Evolutionary conservation across 1,140 invertebrate genomes (phyloP).

Genomic region (Calosoma granatense): DNA sequence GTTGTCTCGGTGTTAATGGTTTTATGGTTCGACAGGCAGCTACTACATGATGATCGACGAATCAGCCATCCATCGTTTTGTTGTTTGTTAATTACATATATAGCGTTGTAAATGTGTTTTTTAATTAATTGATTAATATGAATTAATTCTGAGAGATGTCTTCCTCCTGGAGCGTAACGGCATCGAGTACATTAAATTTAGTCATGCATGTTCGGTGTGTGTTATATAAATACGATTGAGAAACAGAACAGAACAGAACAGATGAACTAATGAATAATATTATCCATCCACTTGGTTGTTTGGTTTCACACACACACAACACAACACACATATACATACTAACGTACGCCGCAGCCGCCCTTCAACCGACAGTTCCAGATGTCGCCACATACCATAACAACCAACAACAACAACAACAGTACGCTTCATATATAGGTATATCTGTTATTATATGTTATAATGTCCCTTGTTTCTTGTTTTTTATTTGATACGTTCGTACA

Average conservation of each 20-base stretch:
- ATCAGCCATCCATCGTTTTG: conserved; percentile 1
- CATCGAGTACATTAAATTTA: conserved; percentile 2
- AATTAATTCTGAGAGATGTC: conserved; percentile 8
- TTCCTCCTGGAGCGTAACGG: conserved; percentile 5
- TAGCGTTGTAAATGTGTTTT: conserved; percentile 8
- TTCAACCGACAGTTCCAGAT: no score
- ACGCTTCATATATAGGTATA: no score
- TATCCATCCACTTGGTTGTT: not conserved
- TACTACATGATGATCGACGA: not conserved
- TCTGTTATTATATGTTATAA: no score
- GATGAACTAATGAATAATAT: no score
- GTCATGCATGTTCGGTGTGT: not conserved
- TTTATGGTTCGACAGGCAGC: conserved; percentile 4
- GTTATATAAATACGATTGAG: no score
- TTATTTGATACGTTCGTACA: no score
- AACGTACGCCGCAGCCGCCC: no score
- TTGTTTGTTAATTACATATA: conserved; percentile 8
- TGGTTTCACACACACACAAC: not conserved
- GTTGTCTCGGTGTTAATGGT: conserved; percentile 3
- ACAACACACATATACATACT: no score
- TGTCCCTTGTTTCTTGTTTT: no score
- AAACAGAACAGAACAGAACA: not conserved
- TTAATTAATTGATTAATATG: not conserved
- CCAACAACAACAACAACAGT: no score
- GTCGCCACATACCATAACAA: no score